Base-by-base conservation (phyloP, 2,888 invertebrate species). In the Erebia palarica region DNA sequence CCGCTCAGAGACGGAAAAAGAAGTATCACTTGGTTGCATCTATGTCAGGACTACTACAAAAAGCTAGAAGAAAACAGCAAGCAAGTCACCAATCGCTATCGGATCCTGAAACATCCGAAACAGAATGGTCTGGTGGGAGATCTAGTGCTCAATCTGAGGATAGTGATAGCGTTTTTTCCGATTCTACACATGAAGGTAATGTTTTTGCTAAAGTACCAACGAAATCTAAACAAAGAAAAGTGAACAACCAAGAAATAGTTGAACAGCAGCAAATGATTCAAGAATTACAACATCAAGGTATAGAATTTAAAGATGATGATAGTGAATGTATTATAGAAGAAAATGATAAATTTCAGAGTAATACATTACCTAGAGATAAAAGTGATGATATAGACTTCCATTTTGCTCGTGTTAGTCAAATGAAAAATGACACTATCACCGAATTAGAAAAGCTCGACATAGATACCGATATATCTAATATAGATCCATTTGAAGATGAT, bases 31-130 rank as follows among this genome's bases (percentile, higher is more conserved):
- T 98, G 68, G 97, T 97, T 0, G 96, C 97, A 0, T 97, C 97
- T 0, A 96, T 98, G 89, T 97, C 97, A 1, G 97, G 97, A 27
- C 95, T 98, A 74, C 90, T 98, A 78, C 97, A 97, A 85, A 97
- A 97, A 90, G 97, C 97, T 0, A 96, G 97, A 84, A 88, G 96
- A 79, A 95, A 95, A 86, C 94, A 94, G 47, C 93, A 93, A 81
- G 89, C 93, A 47, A 92, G 94, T 77, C 92, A 94, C 76, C 95
- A 96, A 79, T 96, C 96, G 0, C 82, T 96, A 66, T 96, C 96
- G 13, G 96, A 96, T 82, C 96, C 96, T 4, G 96, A 96, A 86
- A 96, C 96, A 63, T 96, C 96, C 0, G 96, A 96, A 86, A 95
- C 95, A 5, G 96, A 96, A 82, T 96, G 94, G 94, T 93, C 94